Evolutionary conservation across 2,888 invertebrate species (phyloP).

Genomic region (Drosophila borborema): DNA sequence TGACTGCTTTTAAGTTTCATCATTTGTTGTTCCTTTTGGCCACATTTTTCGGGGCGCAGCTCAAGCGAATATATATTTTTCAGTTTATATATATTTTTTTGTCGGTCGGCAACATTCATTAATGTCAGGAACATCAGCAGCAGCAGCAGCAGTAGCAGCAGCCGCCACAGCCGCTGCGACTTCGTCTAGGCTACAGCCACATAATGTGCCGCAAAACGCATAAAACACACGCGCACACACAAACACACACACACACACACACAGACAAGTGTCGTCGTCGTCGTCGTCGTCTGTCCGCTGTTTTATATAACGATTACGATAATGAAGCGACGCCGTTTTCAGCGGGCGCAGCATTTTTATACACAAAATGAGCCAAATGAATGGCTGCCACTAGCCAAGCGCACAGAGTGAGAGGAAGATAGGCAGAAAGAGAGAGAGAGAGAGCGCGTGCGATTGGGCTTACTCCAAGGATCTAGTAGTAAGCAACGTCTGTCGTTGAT

Average conservation of each 20-base stretch:
- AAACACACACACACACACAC: conserved; percentile 34
- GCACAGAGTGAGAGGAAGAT: neutral
- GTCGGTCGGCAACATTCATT: conserved; percentile 65
- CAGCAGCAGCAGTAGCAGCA: conserved; percentile 7
- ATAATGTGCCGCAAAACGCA: conserved; percentile 77
- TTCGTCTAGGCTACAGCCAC: conserved; percentile 69
- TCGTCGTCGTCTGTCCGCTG: conserved; percentile 67
- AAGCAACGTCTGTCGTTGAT: conserved; percentile 77
- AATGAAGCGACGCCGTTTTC: conserved; percentile 76
- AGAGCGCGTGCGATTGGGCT: neutral
- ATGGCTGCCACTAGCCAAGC: conserved; percentile 56
- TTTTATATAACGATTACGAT: conserved; percentile 81
- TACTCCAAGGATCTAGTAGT: conserved; percentile 23
- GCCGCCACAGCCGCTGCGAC: conserved; percentile 19
- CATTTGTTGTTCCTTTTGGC: neutral
- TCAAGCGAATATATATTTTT: conserved; percentile 9
- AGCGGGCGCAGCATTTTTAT: conserved; percentile 77
- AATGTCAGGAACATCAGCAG: conserved; percentile 63
- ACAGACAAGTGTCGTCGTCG: conserved; percentile 47
- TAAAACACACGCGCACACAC: conserved; percentile 61
- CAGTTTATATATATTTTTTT: conserved; percentile 11
- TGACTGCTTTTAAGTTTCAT: conserved; percentile 45
- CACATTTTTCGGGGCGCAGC: conserved; percentile 14
- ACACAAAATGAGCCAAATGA: conserved; percentile 79
- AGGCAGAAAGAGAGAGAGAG: neutral